A percentile compares a stretch with the other conserved stretches of the same genome.
phyloP scores from a whole-genome alignment of 2,888 invertebrate genomes.

The Tethea ocularis region DNA sequence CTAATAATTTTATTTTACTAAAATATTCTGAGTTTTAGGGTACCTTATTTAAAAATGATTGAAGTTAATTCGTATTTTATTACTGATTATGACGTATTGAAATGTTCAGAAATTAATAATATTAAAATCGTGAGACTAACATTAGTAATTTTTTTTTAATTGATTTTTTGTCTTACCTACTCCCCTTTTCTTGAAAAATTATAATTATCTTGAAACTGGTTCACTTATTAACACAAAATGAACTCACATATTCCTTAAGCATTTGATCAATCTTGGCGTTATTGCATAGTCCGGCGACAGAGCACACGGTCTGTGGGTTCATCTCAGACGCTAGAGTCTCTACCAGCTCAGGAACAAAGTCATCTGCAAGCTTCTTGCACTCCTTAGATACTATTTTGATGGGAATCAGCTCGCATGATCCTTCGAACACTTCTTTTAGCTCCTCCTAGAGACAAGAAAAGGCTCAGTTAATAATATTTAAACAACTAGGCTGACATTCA shows the following conservation, averaged over 20 bases:
- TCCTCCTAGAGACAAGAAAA: slow-evolving; percentile 85
- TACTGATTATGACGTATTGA: too few species aligned
- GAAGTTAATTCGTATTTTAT: too few species aligned
- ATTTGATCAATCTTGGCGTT: slow-evolving; percentile 88
- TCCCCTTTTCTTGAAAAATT: too few species aligned
- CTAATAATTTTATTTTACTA: too few species aligned
- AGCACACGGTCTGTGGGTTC: slow-evolving; percentile 95
- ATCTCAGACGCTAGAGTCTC: slow-evolving; percentile 95
- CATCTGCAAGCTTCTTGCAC: slow-evolving; percentile 91
- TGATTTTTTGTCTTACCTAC: too few species aligned
- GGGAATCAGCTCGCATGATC: slow-evolving; percentile 92
- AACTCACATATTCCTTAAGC: slow-evolving; percentile 79
- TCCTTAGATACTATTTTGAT: slow-evolving; percentile 88
- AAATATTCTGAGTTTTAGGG: too few species aligned
- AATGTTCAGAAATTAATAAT: too few species aligned
- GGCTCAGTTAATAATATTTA: background rate
- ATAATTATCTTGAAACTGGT: too few species aligned
- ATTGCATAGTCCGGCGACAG: slow-evolving; percentile 94
- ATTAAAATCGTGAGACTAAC: too few species aligned
- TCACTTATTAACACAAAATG: background rate
- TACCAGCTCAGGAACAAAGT: slow-evolving; percentile 93
- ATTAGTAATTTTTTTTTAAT: too few species aligned
- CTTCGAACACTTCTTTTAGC: slow-evolving; percentile 93
- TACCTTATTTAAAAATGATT: too few species aligned
- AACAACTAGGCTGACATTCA: too few species aligned